phyloP scores from a whole-genome alignment of 2,113 vertebrate genomes.

The Ellobius talpinus region DNA sequence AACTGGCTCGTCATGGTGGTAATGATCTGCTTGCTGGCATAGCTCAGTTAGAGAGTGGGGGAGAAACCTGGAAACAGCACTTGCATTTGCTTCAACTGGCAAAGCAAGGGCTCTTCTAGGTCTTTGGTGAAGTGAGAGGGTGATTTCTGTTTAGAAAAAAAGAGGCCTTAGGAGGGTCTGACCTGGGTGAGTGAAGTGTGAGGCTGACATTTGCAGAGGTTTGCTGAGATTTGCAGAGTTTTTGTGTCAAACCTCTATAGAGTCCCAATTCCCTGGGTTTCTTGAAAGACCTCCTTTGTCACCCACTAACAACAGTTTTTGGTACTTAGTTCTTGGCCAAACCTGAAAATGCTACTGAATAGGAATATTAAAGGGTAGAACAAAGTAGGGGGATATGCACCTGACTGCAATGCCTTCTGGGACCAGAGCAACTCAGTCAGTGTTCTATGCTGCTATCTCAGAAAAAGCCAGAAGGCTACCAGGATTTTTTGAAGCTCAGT shows the following conservation, averaged over 20 bases:
- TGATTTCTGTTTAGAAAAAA: not conserved
- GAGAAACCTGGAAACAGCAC: not conserved
- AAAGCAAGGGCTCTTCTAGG: not conserved
- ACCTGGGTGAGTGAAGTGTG: not conserved
- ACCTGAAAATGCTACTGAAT: constrained; percentile 8
- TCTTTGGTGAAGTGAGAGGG: not conserved
- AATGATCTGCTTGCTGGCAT: not conserved
- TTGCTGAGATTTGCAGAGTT: constrained; percentile 38
- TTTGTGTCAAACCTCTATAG: not conserved
- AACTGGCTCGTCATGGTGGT: constrained; percentile 11
- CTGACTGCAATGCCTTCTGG: constrained; percentile 16
- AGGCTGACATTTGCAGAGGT: constrained; percentile 29
- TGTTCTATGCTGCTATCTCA: not conserved
- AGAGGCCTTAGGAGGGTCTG: not conserved
- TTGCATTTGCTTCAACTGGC: constrained; percentile 11
- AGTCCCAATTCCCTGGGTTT: constrained; percentile 51
- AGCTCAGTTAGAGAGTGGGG: not conserved
- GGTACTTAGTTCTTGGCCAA: constrained; percentile 44
- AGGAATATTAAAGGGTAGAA: not conserved
- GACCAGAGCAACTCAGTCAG: not conserved
- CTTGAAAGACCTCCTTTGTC: constrained; percentile 48
- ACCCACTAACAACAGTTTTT: not conserved
- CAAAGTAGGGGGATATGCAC: not conserved
- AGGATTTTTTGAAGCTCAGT: not conserved
- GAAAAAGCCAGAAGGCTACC: not conserved